phyloP scores from a whole-genome alignment of 1,140 invertebrate species.

The Neotoxoptera formosana region DNA sequence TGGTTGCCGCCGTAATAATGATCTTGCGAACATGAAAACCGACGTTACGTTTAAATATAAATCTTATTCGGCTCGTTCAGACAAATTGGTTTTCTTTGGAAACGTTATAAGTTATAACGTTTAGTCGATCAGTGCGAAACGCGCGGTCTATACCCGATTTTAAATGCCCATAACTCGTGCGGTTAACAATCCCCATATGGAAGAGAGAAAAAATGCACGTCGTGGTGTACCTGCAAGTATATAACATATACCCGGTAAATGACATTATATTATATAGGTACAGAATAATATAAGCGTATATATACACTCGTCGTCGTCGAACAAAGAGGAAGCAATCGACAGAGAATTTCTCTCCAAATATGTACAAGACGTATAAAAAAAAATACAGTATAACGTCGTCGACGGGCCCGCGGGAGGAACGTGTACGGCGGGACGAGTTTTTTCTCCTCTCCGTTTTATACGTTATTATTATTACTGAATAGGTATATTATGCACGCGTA shows the following conservation, averaged over 20 bases:
- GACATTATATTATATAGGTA: not conserved
- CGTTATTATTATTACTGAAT: not conserved
- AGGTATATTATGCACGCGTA: not conserved
- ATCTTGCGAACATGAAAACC: not conserved
- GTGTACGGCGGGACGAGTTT: constrained; percentile 18
- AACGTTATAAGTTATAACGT: not conserved
- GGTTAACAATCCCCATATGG: constrained; percentile 2
- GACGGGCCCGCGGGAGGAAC: not conserved
- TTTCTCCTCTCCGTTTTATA: constrained; percentile 4
- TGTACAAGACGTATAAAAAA: constrained; percentile 9
- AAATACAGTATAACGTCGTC: not conserved
- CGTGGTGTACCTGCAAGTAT: not conserved
- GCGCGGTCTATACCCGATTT: constrained; percentile 11
- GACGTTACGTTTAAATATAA: not conserved
- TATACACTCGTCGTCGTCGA: not conserved
- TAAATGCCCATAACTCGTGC: not conserved
- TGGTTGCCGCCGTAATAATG: not conserved
- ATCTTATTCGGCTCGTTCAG: not conserved
- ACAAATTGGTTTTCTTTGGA: constrained; percentile 7
- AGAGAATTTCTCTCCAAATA: constrained; percentile 51
- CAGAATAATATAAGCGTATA: not conserved
- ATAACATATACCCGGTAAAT: not conserved
- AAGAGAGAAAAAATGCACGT: not conserved
- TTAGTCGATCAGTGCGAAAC: not conserved
- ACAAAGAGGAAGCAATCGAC: constrained; percentile 52